phyloP scores from a whole-genome alignment of 2,888 invertebrate species.

The Limenitis camilla region DNA sequence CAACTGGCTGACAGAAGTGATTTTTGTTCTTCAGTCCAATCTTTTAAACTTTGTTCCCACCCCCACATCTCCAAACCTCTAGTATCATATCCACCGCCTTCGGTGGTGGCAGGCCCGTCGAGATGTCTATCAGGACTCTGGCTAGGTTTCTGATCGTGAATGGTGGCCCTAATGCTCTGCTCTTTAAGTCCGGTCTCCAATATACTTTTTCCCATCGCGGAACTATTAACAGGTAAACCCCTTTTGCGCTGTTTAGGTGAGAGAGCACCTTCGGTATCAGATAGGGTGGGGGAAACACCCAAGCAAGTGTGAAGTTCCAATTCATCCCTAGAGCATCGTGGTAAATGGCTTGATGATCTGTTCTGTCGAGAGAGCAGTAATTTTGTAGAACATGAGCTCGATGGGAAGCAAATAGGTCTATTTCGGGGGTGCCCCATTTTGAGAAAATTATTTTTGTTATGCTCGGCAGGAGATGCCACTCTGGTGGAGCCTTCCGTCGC shows the following conservation, averaged over 20 bases:
- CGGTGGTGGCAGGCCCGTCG: slow-evolving; percentile 22
- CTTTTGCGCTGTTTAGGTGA: slow-evolving; percentile 21
- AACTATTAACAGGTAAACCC: slow-evolving; percentile 23
- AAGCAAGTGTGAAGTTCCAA: slow-evolving; percentile 23
- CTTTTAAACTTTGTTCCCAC: slow-evolving; percentile 18
- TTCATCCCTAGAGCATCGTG: too few species aligned
- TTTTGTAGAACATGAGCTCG: not conserved
- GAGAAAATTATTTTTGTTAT: too few species aligned
- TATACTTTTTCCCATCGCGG: slow-evolving; percentile 32
- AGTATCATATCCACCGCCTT: slow-evolving; percentile 20
- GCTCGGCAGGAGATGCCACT: not conserved
- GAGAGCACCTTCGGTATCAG: slow-evolving; percentile 14
- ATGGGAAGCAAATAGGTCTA: not conserved
- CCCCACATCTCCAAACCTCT: slow-evolving; percentile 26
- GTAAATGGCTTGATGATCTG: not conserved
- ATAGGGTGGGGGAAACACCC: slow-evolving; percentile 23
- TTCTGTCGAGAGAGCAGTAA: not conserved
- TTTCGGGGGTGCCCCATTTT: not conserved
- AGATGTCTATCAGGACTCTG: slow-evolving; percentile 21
- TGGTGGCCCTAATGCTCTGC: too few species aligned
- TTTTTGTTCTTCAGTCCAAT: slow-evolving; percentile 11
- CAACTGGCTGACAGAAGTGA: too few species aligned
- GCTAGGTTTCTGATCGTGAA: slow-evolving; percentile 22
- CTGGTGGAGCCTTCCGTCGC: not conserved
- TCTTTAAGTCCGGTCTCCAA: slow-evolving; percentile 36